Percentiles rank a stretch among this genome's conserved stretches.
These are phyloP conservation scores for Alligator mississippiensis DNA, from an alignment of 2,113 vertebrate species.

Conservation along the genomic window DNA sequence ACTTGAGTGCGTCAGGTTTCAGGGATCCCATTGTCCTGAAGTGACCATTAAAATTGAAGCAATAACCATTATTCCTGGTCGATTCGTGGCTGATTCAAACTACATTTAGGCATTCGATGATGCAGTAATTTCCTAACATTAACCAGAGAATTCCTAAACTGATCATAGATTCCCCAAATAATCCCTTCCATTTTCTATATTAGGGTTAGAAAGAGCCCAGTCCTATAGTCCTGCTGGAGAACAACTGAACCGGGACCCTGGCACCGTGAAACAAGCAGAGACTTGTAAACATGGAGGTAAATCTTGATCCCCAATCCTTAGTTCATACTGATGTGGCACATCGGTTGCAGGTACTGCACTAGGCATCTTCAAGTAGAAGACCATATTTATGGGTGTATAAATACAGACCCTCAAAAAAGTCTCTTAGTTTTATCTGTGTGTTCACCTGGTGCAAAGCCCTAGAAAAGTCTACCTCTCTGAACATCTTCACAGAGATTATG, in stretches of 20 bases:
- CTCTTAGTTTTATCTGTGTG: background rate
- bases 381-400: background rate
- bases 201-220: background rate
- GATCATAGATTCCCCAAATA: background rate
- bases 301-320: background rate
- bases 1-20: no score
- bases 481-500: background rate
- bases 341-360: fast-evolving
- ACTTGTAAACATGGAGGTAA: background rate
- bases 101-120: background rate
- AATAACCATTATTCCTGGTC: background rate
- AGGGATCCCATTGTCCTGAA: no score
- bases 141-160: background rate
- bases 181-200: background rate
- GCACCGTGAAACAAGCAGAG: background rate
- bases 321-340: background rate
- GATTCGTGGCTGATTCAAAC: background rate
- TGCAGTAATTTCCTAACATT: background rate
- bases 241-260: background rate
- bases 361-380: background rate
- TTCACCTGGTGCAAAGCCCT: fast-evolving
- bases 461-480: fast-evolving
- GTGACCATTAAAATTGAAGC: background rate
- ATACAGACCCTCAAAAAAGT: background rate
- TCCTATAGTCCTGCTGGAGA: background rate